A percentile compares a stretch with the other conserved stretches of the same genome.
Conservation (phyloP, 2,113 vertebrate species). For the Chamaea fasciata region DNA sequence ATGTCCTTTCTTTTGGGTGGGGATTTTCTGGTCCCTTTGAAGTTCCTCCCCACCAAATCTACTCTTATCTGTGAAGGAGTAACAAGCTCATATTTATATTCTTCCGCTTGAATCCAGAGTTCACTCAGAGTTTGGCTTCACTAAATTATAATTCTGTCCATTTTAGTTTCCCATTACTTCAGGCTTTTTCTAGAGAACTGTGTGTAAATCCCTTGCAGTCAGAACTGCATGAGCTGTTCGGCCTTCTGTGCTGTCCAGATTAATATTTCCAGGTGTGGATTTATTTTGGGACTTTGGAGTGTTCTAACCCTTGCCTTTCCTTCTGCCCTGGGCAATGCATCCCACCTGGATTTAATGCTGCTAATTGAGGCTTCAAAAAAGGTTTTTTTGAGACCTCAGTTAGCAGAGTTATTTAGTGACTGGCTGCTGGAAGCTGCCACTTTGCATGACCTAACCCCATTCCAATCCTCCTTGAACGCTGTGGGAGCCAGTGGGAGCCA, state of each 20-base stretch:
- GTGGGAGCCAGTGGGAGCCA: accelerated
- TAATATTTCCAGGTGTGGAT: background rate
- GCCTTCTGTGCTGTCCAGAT: background rate
- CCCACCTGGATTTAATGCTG: background rate
- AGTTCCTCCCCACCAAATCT: background rate
- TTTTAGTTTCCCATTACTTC: background rate
- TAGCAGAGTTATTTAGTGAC: background rate
- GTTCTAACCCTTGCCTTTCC: background rate
- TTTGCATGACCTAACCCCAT: background rate
- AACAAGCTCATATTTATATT: background rate
- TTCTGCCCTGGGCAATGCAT: accelerated
- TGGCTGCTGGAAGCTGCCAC: background rate
- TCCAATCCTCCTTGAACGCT: accelerated
- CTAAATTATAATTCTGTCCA: background rate
- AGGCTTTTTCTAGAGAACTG: background rate
- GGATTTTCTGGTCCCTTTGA: background rate
- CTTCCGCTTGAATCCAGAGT: background rate
- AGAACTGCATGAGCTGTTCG: background rate
- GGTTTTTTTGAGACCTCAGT: background rate
- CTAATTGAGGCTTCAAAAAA: background rate
- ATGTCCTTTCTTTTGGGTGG: background rate
- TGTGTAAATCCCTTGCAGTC: background rate
- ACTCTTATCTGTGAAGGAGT: background rate
- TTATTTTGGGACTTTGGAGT: background rate
- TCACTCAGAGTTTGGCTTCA: background rate